Percentiles rank a stretch among this genome's conserved stretches.
These are phyloP conservation scores for Amphipyra tragopoginis DNA, from an alignment of 2,888 invertebrate species.

Conservation along the genomic window DNA sequence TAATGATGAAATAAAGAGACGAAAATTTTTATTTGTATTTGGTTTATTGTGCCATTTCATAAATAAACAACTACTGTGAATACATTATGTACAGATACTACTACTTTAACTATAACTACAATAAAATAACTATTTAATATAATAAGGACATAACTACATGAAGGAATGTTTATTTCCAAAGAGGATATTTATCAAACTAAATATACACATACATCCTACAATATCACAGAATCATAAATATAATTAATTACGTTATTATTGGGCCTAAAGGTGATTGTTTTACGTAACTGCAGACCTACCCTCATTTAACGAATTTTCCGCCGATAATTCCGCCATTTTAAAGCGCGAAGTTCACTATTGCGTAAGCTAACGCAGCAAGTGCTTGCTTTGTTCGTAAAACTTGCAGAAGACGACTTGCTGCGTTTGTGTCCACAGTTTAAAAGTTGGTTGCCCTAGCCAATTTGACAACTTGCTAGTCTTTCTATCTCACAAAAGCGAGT, in stretches of 20 bases:
- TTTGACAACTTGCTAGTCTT: no score
- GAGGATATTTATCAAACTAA: constrained; percentile 28
- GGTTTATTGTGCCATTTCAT: constrained; percentile 82
- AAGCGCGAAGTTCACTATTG: no score
- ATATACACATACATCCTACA: constrained; percentile 65
- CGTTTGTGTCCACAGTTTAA: no score
- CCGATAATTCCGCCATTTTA: no score
- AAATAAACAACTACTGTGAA: constrained; percentile 74
- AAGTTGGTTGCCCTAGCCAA: no score
- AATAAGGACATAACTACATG: constrained; percentile 30
- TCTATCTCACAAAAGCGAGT: no score
- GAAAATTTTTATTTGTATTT: constrained; percentile 67
- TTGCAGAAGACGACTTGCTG: no score
- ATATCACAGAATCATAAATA: constrained; percentile 79
- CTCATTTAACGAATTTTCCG: not conserved
- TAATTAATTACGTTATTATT: constrained; percentile 50
- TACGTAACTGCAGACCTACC: not conserved
- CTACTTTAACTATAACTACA: constrained; percentile 31
- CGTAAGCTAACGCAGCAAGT: no score
- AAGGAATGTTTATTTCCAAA: constrained; percentile 50
- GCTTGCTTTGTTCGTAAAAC: no score
- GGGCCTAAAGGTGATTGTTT: constrained; percentile 30
- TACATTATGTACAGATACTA: constrained; percentile 57
- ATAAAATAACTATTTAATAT: constrained; percentile 41
- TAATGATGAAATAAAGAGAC: constrained; percentile 4